phyloP scores from a whole-genome alignment of 2,888 invertebrate species.

The Tetragonisca angustula region DNA sequence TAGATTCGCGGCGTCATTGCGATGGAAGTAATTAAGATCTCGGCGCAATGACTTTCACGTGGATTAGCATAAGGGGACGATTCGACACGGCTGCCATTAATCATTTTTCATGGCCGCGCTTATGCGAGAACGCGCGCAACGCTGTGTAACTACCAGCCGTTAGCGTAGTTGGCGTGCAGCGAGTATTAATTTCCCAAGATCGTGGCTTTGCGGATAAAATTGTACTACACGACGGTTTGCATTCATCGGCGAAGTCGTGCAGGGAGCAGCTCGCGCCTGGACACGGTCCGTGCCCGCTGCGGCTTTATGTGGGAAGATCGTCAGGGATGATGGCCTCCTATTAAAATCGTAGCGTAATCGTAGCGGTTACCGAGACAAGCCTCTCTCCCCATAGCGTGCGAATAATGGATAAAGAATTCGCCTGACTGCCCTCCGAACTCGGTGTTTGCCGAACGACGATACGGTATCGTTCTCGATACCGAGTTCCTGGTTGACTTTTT shows the following conservation, averaged over 20 bases:
- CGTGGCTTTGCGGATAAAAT: conserved; percentile 1
- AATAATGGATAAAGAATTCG: conserved; percentile 25
- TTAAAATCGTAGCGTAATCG: conserved; percentile 44
- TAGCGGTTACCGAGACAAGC: conserved; percentile 17
- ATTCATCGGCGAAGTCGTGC: background rate
- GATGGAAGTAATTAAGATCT: conserved; percentile 61
- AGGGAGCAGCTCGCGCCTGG: background rate
- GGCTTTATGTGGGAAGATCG: conserved; percentile 35
- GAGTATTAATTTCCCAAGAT: conserved; percentile 29
- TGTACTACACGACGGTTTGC: too few relatives aligned
- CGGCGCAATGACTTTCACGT: conserved; percentile 56
- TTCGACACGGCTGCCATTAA: conserved; percentile 43
- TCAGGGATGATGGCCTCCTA: conserved; percentile 16
- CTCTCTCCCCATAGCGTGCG: conserved; percentile 24
- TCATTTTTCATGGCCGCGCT: conserved; percentile 33
- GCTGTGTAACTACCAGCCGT: background rate
- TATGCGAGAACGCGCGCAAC: background rate
- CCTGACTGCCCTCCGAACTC: conserved; percentile 3
- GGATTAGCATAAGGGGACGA: conserved; percentile 39
- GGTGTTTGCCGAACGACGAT: background rate
- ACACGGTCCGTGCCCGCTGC: background rate
- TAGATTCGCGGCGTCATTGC: conserved; percentile 32
- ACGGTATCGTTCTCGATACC: conserved; percentile 26
- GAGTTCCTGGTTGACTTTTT: conserved; percentile 29
- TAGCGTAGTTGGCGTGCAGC: background rate